Evolutionary conservation across 1,140 invertebrate species (phyloP).

Genomic region (Pinna nobilis): DNA sequence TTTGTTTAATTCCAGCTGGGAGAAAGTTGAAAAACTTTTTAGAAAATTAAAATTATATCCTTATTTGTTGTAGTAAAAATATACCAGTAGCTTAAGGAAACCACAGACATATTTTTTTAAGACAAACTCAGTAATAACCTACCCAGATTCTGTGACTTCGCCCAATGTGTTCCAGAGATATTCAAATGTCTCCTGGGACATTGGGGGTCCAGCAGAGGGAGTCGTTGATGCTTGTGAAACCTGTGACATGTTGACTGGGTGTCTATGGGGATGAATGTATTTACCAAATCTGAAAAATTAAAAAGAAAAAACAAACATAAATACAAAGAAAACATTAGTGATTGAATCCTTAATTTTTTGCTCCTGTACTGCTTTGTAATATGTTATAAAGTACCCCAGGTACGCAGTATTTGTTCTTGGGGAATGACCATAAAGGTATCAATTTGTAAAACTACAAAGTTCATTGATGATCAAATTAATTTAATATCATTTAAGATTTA

Average conservation of each 20-base stretch:
- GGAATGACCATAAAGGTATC: no score
- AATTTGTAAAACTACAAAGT: no score
- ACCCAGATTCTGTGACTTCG: constrained; percentile 59
- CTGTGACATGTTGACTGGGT: constrained; percentile 30
- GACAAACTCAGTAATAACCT: constrained; percentile 28
- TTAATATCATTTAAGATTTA: no score
- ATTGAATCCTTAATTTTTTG: no score
- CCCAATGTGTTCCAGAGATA: constrained; percentile 63
- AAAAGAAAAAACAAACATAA: no score
- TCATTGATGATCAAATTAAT: no score
- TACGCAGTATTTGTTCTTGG: no score
- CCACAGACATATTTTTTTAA: not conserved
- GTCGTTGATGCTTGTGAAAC: constrained; percentile 37
- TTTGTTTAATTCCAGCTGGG: no score
- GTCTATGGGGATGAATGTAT: constrained; percentile 22
- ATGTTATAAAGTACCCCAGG: no score
- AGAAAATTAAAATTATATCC: not conserved
- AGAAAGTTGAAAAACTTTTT: no score
- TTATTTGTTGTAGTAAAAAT: not conserved
- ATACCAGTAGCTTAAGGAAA: not conserved
- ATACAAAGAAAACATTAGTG: no score
- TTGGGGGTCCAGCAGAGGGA: constrained; percentile 50
- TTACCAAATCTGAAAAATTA: constrained; percentile 51
- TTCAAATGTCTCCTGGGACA: constrained; percentile 70
- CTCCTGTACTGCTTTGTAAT: no score